Conservation (phyloP, 2,888 invertebrate species). For the Hanleya hanleyi region DNA sequence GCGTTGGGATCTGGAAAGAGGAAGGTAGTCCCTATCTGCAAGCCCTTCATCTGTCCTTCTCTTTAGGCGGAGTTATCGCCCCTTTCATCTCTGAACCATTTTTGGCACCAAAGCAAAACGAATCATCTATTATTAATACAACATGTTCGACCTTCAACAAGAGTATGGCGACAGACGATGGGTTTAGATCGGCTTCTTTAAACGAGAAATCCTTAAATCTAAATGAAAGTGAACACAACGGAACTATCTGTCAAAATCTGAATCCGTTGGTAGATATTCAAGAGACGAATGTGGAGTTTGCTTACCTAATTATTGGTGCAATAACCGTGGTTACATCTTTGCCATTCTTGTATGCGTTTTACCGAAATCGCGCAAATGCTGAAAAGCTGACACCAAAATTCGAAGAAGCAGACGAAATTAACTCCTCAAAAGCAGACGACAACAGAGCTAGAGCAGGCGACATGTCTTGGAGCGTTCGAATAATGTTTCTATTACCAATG, state of each 20-base stretch:
- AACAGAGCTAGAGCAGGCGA: not conserved
- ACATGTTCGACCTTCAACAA: not conserved
- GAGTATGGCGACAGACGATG: not conserved
- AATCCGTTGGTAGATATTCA: not conserved
- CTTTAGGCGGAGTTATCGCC: slow-evolving; percentile 6
- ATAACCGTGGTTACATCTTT: not conserved
- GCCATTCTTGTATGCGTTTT: not conserved
- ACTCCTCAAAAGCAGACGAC: not conserved
- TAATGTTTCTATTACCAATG: not conserved
- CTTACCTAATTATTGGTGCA: not conserved
- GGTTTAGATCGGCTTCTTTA: too few relatives aligned
- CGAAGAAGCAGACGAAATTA: not conserved
- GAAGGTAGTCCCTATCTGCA: slow-evolving; percentile 4
- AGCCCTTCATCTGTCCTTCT: not conserved
- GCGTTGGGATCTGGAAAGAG: not conserved
- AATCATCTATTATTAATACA: too few relatives aligned
- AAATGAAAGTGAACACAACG: not conserved
- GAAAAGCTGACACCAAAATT: not conserved
- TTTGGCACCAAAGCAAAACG: not conserved
- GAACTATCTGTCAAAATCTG: not conserved
- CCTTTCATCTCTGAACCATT: slow-evolving; percentile 3
- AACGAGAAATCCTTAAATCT: not conserved
- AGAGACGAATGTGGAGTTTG: not conserved
- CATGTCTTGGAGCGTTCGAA: not conserved
- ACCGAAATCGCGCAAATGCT: not conserved